Evolutionary conservation across 1,140 invertebrate genomes (phyloP), one percentile per base, ranked within the genome.

Genomic region (Mya arenaria): DNA sequence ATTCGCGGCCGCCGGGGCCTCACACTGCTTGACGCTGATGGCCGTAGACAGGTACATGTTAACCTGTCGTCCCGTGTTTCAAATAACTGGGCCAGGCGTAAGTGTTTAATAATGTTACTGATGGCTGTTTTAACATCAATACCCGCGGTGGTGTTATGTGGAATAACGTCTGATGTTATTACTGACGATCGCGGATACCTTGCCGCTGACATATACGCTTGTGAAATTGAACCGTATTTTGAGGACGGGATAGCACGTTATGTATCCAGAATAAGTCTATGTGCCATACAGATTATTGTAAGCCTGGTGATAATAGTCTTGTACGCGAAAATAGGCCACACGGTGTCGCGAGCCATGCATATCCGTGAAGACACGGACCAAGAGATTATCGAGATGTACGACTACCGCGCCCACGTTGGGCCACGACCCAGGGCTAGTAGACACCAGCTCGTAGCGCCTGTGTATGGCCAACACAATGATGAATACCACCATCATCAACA

Each of bases 51-150:
- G 77, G 6, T 80, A 80, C 25, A 60, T 69, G 19, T 37, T 71
- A 28, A 71, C 66, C 2, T 80, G 66, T 44, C 66, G 68, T 23
- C 77, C 77, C n/a, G 34, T 80, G 36, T 55, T 62, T 60, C 77
- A 0, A 62, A 44, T 8, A 60, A 30, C 48, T 19, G 60, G 30
- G 65, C 77, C 4, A 44, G 23, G 34, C 48, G 77, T 55, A 30
- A 69, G 19, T 80, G 77, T 36, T 15, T 80, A 1, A 6, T 60
- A 8, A 58, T 71, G 37, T 25, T 71, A 23, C 25, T 80, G n/a
- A n/a, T 80, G n/a, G 77, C 55, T 23, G 32, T 80, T 17, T 5
- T 71, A 15, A 80, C 66, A n/a, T 58, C 65, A 32, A 1, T 80
- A 15, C 77, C 77, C 4, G 34, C 77, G 6, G 65, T 65, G 0